These are phyloP conservation scores for Malachius bipustulatus DNA, from an alignment of 2,888 invertebrate genomes.

Conservation along the genomic window DNA sequence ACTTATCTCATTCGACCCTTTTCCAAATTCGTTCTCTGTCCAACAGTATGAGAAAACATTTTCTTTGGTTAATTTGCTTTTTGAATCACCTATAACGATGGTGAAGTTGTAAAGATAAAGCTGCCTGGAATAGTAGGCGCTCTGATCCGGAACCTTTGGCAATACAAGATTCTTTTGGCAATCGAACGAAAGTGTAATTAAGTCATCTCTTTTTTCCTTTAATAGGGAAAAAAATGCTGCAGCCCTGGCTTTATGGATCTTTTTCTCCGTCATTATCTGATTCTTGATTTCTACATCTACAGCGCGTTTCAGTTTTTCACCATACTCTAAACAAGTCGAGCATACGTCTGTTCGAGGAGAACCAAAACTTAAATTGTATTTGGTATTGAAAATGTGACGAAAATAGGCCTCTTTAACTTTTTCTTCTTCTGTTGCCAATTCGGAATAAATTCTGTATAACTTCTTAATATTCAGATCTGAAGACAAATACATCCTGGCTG, in stretches of 20 bases:
- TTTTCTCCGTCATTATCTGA: constrained; percentile 1
- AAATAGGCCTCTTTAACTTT: constrained; percentile 3
- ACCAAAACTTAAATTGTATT: neutral
- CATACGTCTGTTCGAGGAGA: constrained; percentile 2
- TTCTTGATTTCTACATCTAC: constrained; percentile 1
- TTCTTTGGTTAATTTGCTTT: constrained; percentile 2
- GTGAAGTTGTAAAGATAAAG: constrained; percentile 24
- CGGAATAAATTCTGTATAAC: neutral
- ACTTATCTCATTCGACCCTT: constrained; percentile 25
- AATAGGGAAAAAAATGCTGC: constrained; percentile 20
- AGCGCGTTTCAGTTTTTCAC: neutral
- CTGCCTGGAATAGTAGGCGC: constrained; percentile 24
- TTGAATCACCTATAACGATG: constrained; percentile 21
- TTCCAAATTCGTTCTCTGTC: constrained; percentile 22
- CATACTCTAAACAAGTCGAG: constrained; percentile 1
- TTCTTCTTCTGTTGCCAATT: constrained; percentile 4
- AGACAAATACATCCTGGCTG: constrained; percentile 2
- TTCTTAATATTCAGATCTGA: neutral
- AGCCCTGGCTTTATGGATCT: constrained; percentile 18
- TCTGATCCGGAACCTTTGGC: constrained; percentile 25
- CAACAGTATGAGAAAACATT: constrained; percentile 19
- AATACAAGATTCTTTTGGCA: constrained; percentile 26
- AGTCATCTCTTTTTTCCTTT: constrained; percentile 13
- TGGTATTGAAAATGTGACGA: constrained; percentile 1
- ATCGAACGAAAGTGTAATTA: constrained; percentile 23